A percentile compares a stretch with the other conserved stretches of the same genome.
Conservation (phyloP, 1,140 invertebrate species). For the Drosophila grimshawi region DNA sequence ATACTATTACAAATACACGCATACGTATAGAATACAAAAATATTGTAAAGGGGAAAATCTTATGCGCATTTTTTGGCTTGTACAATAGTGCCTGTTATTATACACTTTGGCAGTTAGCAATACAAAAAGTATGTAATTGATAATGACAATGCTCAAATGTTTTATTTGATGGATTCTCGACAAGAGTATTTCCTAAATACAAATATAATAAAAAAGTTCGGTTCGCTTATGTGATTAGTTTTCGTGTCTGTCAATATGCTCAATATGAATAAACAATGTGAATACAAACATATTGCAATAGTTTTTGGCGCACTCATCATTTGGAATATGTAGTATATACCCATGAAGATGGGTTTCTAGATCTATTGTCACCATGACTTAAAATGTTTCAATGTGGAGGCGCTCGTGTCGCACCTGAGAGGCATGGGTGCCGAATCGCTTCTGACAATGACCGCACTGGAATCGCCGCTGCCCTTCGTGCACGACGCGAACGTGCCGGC, state of each 20-base stretch:
- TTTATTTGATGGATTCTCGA: neutral
- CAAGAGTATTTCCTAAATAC: neutral
- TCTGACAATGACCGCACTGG: slow-evolving; percentile 64
- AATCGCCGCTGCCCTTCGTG: slow-evolving; percentile 74
- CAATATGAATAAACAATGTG: neutral
- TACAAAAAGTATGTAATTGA: neutral
- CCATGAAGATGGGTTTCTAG: neutral
- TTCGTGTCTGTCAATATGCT: slow-evolving; percentile 1
- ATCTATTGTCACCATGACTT: neutral
- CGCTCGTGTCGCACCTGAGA: slow-evolving; percentile 75
- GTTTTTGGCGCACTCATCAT: neutral
- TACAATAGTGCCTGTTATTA: too few species aligned
- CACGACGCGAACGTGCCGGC: slow-evolving; percentile 71
- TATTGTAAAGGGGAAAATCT: too few species aligned
- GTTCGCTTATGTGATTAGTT: slow-evolving; percentile 5
- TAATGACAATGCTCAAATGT: neutral
- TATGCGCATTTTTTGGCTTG: too few species aligned
- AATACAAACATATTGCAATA: neutral
- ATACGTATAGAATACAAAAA: too few species aligned
- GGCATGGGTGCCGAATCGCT: slow-evolving; percentile 74
- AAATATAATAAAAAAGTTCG: neutral
- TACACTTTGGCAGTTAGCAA: neutral
- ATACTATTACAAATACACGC: too few species aligned
- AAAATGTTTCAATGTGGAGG: slow-evolving; percentile 48
- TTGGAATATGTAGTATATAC: neutral